phyloP scores from a whole-genome alignment of 2,888 invertebrate genomes.

The Aspidapion aeneum region DNA sequence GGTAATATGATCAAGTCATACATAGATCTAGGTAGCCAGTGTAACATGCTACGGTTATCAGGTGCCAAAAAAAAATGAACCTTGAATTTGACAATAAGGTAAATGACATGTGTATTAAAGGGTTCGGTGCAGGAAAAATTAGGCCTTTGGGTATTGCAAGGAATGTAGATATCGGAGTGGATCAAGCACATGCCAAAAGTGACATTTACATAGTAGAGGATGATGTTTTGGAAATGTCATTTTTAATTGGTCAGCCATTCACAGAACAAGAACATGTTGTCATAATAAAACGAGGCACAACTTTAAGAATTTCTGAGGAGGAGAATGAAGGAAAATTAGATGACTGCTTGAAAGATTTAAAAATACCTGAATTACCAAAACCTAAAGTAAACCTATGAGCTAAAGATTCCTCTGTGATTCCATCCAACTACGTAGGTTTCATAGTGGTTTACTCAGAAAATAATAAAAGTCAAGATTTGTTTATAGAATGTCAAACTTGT shows the following conservation, averaged over 20 bases:
- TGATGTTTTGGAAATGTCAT: conserved; percentile 1
- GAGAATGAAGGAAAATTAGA: background rate
- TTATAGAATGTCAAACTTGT: background rate
- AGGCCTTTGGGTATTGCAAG: background rate
- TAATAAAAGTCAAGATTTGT: conserved; percentile 5
- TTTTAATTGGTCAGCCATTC: conserved; percentile 10
- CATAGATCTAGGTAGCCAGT: conserved; percentile 2
- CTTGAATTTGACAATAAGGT: background rate
- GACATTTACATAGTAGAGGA: background rate
- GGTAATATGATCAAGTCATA: background rate
- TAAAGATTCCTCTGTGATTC: background rate
- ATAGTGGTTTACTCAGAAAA: conserved; percentile 2
- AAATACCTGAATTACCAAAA: background rate
- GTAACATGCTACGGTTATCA: background rate
- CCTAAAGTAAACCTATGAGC: conserved; percentile 7
- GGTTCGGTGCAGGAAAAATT: background rate
- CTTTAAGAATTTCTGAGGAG: conserved; percentile 2
- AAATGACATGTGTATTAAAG: background rate
- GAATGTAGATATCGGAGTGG: background rate
- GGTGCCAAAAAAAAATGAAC: background rate
- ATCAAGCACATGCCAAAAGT: background rate
- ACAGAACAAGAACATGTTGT: conserved; percentile 2
- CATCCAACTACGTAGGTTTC: background rate
- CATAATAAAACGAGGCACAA: background rate
- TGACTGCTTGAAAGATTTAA: conserved; percentile 6